Evolutionary conservation across 2,113 vertebrate species (phyloP), one percentile per base, ranked within the genome.

Genomic region (Osmerus mordax): DNA sequence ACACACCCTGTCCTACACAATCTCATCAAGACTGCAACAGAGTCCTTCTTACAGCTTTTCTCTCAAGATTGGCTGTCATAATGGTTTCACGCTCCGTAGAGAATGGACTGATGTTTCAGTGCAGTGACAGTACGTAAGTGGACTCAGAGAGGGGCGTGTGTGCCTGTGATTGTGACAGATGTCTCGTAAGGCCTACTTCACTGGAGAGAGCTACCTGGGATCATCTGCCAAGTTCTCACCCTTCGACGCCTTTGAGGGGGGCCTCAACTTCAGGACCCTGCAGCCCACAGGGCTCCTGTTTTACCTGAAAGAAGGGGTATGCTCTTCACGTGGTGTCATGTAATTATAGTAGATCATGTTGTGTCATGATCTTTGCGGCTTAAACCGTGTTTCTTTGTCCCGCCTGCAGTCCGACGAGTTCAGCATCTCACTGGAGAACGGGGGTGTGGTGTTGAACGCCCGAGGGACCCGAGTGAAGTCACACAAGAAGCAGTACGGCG

Each of bases 111-210:
- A 47, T 47, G 41, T 47, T 47, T 47, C 41, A 47, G 41, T 11
- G 41, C 41, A 47, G 41, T 47, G 41, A 47, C 41, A 11, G 41
- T 12, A 47, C 41, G 41, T 47, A 9, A 47, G 41, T 47, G 41
- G 41, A 47, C 41, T 47, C 9, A 47, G 9, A 47, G 9, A 47
- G 2, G 41, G 9, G 9, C 2, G 9, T 47, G 41, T 47, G 53
- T 74, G 23, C 69, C 77, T 58, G 28, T 70, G 14, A 3, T 56
- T 69, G 8, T 78, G 6, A 47, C 89, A 99, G 97, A 94, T 97
- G 91, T 99, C 97, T 58, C 95, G 92, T 9, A 93, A 93, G 83
- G 97, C 94, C 0, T 97, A 96, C 88, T 99, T 99, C 89, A 94
- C 85, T 67, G 97, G 97, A 11, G 90, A 95, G n/a, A 90, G 96